Conservation (phyloP, 2,888 invertebrate species). For the Eilema caniola region DNA sequence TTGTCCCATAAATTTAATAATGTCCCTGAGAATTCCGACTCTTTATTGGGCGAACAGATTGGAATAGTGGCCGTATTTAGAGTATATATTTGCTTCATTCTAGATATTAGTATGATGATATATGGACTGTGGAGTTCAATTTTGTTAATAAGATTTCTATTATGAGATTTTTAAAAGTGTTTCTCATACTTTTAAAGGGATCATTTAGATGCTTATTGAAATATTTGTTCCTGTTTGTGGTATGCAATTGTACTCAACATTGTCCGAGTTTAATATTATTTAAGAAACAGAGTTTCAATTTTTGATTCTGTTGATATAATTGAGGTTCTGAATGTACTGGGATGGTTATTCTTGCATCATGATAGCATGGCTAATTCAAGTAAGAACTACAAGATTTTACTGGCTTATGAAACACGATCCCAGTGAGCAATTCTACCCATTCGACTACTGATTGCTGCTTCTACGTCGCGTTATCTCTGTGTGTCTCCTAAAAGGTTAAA, state of each 20-base stretch:
- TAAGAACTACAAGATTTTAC: not conserved
- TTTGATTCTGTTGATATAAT: too few species aligned
- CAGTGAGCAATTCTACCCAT: not conserved
- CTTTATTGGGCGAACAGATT: conserved; percentile 14
- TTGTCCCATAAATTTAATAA: conserved; percentile 23
- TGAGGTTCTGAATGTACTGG: not conserved
- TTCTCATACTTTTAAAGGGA: not conserved
- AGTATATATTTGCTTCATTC: not conserved
- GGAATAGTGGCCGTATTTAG: conserved; percentile 1
- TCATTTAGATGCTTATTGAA: not conserved
- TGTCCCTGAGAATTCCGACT: conserved; percentile 7
- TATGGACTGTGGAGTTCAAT: too few species aligned
- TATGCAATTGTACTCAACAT: not conserved
- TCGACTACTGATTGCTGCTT: not conserved
- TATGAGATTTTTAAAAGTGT: not conserved
- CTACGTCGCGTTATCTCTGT: too few species aligned
- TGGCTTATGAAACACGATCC: not conserved
- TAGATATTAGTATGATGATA: not conserved
- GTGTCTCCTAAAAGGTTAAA: too few species aligned
- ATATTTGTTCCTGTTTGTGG: not conserved
- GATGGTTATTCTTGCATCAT: too few species aligned
- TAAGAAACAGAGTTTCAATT: not conserved
- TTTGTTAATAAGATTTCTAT: not conserved
- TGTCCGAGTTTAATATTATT: not conserved
- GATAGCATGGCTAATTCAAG: not conserved